These are phyloP conservation scores for Gallinago media DNA, from an alignment of 2,113 vertebrate species.

Conservation along the genomic window DNA sequence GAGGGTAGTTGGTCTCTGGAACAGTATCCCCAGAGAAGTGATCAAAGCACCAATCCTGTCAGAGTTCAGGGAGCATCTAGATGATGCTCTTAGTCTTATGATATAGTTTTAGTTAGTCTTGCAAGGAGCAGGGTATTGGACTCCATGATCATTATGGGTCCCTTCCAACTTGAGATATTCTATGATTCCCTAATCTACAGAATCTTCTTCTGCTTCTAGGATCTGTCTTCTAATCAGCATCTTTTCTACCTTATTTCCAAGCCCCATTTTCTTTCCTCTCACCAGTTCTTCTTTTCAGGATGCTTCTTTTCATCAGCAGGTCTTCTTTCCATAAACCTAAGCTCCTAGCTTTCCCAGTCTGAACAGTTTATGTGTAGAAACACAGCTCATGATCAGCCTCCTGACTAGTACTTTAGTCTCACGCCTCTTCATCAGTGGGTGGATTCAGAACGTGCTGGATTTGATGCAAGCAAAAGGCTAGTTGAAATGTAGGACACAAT, in stretches of 20 bases:
- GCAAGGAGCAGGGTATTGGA: not conserved
- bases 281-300: not conserved
- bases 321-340: not conserved
- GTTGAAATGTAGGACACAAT: not conserved
- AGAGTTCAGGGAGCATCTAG: not conserved
- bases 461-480: not conserved
- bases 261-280: not conserved
- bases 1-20: fast-evolving
- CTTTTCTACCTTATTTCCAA: not conserved
- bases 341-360: not conserved
- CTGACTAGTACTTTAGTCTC: not conserved
- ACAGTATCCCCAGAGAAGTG: not conserved
- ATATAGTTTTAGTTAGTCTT: not conserved
- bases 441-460: not conserved
- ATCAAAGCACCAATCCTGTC: not conserved
- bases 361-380: not conserved
- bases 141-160: not conserved
- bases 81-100: not conserved
- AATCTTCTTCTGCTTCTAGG: not conserved
- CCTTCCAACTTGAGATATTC: not conserved
- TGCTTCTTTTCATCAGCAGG: not conserved
- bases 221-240: not conserved
- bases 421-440: not conserved
- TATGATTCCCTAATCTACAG: not conserved
- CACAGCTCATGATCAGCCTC: not conserved